A percentile compares a stretch with the other conserved stretches of the same genome.
phyloP scores from a whole-genome alignment of 2,797 vertebrate species.

The Poeciliopsis gracilis region DNA sequence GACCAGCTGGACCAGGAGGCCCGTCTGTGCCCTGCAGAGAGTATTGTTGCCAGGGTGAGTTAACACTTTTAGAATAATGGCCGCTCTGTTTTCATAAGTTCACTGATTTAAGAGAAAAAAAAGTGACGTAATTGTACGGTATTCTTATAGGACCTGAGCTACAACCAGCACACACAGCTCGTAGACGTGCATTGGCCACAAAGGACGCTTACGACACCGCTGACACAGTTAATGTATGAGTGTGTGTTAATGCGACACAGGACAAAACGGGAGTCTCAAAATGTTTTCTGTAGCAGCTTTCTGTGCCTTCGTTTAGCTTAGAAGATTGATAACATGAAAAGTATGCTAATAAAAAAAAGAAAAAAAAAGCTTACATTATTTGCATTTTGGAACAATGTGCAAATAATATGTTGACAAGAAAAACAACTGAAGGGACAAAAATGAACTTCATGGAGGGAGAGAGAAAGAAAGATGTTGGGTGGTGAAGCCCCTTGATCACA shows the following conservation, averaged over 20 bases:
- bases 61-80: background rate
- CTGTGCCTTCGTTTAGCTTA: conserved; percentile 6
- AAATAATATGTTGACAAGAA: conserved; percentile 32
- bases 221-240: conserved; percentile 81
- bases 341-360: background rate
- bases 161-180: conserved; percentile 50
- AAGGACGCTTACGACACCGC: conserved; percentile 59
- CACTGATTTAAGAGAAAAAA: background rate
- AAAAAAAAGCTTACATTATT: background rate
- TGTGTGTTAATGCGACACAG: conserved; percentile 80
- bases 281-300: conserved; percentile 33
- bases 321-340: conserved; percentile 9
- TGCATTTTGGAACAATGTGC: conserved; percentile 34
- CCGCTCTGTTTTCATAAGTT: conserved; percentile 19
- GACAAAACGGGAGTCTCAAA: conserved; percentile 64
- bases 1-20: conserved; percentile 90
- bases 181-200: conserved; percentile 71
- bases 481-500: conserved; percentile 78
- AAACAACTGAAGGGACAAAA: background rate
- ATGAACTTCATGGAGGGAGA: conserved; percentile 35
- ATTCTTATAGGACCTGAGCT: conserved; percentile 40
- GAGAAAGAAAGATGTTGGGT: conserved; percentile 53
- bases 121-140: conserved; percentile 20
- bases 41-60: conserved; percentile 32
- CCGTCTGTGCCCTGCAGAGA: conserved; percentile 90